Percentiles rank a stretch among this genome's conserved stretches.
phyloP scores from a whole-genome alignment of 2,113 vertebrate species.

The Poeciliopsis retropinna region DNA sequence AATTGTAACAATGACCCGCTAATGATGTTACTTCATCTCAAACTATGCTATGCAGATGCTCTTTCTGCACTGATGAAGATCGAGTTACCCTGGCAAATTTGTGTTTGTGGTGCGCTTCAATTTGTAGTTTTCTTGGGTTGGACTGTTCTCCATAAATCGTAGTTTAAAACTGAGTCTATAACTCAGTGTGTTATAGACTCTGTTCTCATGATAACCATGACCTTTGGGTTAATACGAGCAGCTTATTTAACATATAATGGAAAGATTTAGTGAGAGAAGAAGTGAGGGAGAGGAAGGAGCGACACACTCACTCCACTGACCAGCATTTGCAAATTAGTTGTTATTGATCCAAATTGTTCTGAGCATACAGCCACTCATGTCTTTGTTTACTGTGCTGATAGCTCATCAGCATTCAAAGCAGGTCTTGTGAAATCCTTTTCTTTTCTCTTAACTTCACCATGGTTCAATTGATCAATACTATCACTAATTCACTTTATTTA shows the following conservation, averaged over 20 bases:
- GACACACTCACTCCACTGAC: background rate
- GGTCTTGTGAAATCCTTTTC: background rate
- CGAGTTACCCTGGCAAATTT: background rate
- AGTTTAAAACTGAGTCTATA: background rate
- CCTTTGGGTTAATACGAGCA: background rate
- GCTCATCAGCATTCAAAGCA: background rate
- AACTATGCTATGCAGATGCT: too few relatives aligned
- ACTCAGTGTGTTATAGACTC: too few relatives aligned
- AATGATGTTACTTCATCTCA: too few relatives aligned
- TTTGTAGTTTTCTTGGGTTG: background rate
- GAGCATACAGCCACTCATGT: background rate
- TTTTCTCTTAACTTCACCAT: background rate
- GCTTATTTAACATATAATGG: background rate
- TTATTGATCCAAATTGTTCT: background rate
- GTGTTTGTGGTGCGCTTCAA: background rate
- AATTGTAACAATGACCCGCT: background rate
- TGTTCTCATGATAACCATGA: background rate
- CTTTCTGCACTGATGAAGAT: too few relatives aligned
- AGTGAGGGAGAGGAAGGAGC: background rate
- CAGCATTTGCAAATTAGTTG: background rate
- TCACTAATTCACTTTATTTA: background rate
- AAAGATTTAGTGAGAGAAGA: background rate
- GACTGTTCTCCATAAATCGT: background rate
- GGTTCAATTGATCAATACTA: background rate
- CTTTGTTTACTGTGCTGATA: background rate